Evolutionary conservation across 2,797 vertebrate species (phyloP), one percentile per base, ranked within the genome.

Genomic region (Microctenopoma stevenorrisi): DNA sequence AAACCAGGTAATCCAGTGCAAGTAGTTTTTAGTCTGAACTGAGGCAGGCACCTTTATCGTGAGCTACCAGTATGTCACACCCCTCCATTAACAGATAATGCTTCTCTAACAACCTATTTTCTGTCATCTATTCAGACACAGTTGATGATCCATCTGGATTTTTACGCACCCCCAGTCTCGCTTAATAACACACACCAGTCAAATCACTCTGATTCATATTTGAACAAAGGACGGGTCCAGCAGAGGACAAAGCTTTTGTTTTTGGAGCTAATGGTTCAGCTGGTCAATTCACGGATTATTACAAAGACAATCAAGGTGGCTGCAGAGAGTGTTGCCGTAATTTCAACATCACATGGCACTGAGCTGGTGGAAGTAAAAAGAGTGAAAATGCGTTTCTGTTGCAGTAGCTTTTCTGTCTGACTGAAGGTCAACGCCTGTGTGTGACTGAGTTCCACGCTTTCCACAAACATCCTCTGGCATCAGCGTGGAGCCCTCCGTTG

Each of bases 111-210:
- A 68, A 42, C 52, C 70, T 22, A 52, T 57, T 70, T 64, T 68
- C 58, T 68, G 65, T 75, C 51, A 77, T 72, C 43, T 48, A 64
- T 80, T 51, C 65, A 70, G 25, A 69, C 43, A 35, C 46, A 73
- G 64, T 6, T 83, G 59, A 76, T 76, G 50, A 75, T 77, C 79
- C 73, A 84, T 84, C 74, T 85, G 78, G 74, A 68, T 62, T 75
- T 79, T 78, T 74, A 79, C 35, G 58, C 64, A 5, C 37, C 30
- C 47, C 43, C 74, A 66, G 55, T 79, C 68, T 78, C 61, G 30
- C 68, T 74, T 65, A 52, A 72, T 56, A 43, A 64, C 53, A 61
- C 61, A 14, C 26, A 48, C 25, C 18, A 25, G 64, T 76, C 62
- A 79, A 76, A 82, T 68, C 67, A 62, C 46, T 54, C 37, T 14